Percentiles rank a stretch among this genome's conserved stretches.
These are phyloP conservation scores for Odontesthes bonariensis DNA, from an alignment of 2,113 vertebrate species.

Conservation along the genomic window DNA sequence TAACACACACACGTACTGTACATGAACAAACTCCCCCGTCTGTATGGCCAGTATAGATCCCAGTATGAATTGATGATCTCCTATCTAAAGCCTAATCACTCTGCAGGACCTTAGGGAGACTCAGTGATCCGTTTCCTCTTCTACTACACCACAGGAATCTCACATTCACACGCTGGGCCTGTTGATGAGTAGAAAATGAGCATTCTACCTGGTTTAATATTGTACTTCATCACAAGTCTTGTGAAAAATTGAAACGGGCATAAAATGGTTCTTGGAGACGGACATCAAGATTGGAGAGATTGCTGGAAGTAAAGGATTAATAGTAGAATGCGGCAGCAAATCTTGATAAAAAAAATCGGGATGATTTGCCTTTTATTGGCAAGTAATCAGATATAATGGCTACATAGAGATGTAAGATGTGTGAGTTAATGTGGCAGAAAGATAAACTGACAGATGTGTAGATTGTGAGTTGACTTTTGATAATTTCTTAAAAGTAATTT, in stretches of 20 bases:
- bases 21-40: constrained; percentile 64
- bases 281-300: constrained; percentile 52
- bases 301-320: constrained; percentile 67
- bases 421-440: constrained; percentile 18
- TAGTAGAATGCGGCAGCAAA: constrained; percentile 47
- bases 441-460: constrained; percentile 24
- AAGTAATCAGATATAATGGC: constrained; percentile 57
- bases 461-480: constrained; percentile 24
- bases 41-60: constrained; percentile 75
- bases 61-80: constrained; percentile 82
- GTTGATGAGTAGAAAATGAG: constrained; percentile 79
- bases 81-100: constrained; percentile 80
- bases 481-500: constrained; percentile 18
- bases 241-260: constrained; percentile 67
- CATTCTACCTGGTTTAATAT: constrained; percentile 77
- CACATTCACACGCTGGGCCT: constrained; percentile 69
- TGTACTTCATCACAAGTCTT: constrained; percentile 63
- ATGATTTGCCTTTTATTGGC: constrained; percentile 57
- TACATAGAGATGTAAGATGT: constrained; percentile 39
- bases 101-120: constrained; percentile 76
- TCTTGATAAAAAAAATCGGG: constrained; percentile 46
- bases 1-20: constrained; percentile 33
- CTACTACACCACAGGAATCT: constrained; percentile 62
- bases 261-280: constrained; percentile 59
- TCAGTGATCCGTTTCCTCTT: constrained; percentile 73